phyloP scores from a whole-genome alignment of 2,797 vertebrate genomes.

The Eulemur mongoz region DNA sequence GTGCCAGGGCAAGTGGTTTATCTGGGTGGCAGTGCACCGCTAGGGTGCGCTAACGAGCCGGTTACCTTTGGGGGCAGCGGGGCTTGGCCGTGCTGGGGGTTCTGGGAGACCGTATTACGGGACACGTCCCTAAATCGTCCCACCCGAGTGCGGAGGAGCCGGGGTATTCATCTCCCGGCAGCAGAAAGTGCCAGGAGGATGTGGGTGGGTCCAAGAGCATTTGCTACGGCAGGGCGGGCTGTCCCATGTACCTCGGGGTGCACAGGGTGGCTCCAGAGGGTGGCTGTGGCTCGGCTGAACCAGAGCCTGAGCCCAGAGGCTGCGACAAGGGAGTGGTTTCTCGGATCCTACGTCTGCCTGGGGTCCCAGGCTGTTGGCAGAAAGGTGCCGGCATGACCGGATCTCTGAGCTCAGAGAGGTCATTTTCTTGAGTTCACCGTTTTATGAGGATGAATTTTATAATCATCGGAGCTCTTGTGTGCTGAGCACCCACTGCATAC shows the following conservation, averaged over 20 bases:
- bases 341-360: background rate
- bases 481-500: background rate
- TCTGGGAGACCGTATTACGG: background rate
- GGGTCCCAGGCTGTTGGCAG: background rate
- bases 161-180: background rate
- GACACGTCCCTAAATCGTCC: accelerated
- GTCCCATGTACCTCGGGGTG: background rate
- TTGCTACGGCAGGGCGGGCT: accelerated
- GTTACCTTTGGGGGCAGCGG: background rate
- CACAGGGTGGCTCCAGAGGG: accelerated
- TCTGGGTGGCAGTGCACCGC: background rate
- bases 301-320: background rate
- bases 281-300: background rate
- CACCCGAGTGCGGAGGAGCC: background rate
- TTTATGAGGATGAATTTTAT: background rate
- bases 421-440: background rate
- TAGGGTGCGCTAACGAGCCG: background rate
- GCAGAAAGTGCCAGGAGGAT: background rate
- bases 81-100: background rate
- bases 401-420: background rate
- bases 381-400: background rate
- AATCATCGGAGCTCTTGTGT: background rate
- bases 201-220: background rate
- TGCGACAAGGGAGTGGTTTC: background rate
- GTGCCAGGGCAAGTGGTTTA: too few species aligned